A percentile compares a stretch with the other conserved stretches of the same genome.
phyloP scores from a whole-genome alignment of 2,888 invertebrate species.

The Pantelozetes paolii region DNA sequence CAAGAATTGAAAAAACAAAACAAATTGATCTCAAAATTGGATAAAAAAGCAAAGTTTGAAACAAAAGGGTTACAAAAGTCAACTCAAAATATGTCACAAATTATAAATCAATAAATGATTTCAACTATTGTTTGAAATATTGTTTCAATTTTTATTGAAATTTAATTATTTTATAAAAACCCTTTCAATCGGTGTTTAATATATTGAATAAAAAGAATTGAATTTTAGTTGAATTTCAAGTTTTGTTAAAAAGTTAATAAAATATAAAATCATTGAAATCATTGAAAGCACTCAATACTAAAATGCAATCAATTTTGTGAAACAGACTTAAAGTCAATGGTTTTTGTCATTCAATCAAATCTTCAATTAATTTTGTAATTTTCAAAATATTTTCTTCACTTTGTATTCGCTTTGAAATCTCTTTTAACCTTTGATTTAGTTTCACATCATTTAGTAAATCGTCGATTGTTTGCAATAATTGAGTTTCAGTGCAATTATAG shows the following conservation, averaged over 20 bases:
- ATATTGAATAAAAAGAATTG: too few relatives aligned
- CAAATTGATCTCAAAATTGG: background rate
- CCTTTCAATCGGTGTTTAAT: too few relatives aligned
- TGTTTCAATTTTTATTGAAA: too few relatives aligned
- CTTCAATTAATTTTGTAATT: background rate
- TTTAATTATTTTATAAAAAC: too few relatives aligned
- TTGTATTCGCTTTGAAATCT: conserved; percentile 21
- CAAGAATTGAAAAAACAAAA: background rate
- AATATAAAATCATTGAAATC: too few relatives aligned
- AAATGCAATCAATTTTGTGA: too few relatives aligned
- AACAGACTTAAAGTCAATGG: too few relatives aligned
- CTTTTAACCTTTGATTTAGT: background rate
- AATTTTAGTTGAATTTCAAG: too few relatives aligned
- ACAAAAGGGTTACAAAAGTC: background rate
- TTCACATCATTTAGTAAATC: conserved; percentile 22
- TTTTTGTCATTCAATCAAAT: background rate
- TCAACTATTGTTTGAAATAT: too few relatives aligned
- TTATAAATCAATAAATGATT: background rate
- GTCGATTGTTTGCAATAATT: conserved; percentile 32
- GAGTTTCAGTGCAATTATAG: conserved; percentile 25
- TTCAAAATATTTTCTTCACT: background rate
- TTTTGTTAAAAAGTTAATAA: too few relatives aligned
- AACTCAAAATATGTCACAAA: background rate
- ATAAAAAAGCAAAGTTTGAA: background rate
- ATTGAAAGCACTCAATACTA: too few relatives aligned